Evolutionary conservation across 2,888 invertebrate genomes (phyloP), one percentile per base, ranked within the genome.

Genomic region (Lycaena phlaeas): DNA sequence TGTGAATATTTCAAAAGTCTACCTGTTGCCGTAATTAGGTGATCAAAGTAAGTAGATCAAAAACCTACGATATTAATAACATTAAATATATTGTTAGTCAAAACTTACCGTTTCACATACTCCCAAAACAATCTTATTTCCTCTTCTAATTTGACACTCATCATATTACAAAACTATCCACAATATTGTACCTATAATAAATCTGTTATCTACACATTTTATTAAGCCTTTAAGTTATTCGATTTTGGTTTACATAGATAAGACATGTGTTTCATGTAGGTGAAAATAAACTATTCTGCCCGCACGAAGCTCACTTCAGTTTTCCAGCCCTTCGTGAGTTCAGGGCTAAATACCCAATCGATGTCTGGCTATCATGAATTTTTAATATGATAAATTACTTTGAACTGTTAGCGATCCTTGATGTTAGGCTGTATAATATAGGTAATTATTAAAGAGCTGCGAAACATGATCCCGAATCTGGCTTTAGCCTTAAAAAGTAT

Each of bases 41-140:
- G n/a, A n/a, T n/a, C n/a, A n/a, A n/a, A n/a, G n/a, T n/a, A n/a
- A n/a, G n/a, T n/a, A n/a, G n/a, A n/a, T n/a, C n/a, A n/a, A n/a
- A n/a, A n/a, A n/a, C n/a, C n/a, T n/a, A n/a, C n/a, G n/a, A n/a
- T n/a, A n/a, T n/a, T n/a, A n/a, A n/a, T n/a, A n/a, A n/a, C n/a
- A n/a, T n/a, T n/a, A n/a, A n/a, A n/a, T n/a, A n/a, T n/a, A n/a
- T n/a, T n/a, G n/a, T n/a, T n/a, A n/a, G n/a, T n/a, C 9, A 9
- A 22, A 2, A 2, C 76, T 76, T 54, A 81, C 82, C 76, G 68
- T 57, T 81, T 82, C 1, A 84, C 70, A 47, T 82, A 84, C 55
- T 84, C 82, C 82, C 84, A 82, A 56, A 84, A 82, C 46, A 79
- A 46, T 43, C 64, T 61, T 40, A 84, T 75, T 51, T 84, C 84